Conservation (phyloP, 2,888 invertebrate species). For the Congeria kusceri region DNA sequence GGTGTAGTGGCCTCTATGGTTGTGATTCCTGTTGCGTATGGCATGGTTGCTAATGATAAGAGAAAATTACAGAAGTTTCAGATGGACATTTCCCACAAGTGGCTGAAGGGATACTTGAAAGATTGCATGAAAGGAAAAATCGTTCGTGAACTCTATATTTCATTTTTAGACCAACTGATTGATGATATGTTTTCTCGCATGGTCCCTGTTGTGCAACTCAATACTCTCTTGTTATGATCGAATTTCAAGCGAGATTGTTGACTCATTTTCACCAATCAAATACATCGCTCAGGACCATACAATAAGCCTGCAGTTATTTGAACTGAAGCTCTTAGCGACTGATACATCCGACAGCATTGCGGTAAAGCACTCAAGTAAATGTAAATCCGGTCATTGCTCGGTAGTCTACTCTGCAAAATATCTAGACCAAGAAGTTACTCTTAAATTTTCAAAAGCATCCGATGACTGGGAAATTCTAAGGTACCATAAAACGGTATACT, state of each 20-base stretch:
- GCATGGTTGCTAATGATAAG: conserved; percentile 33
- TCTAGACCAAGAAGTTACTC: conserved; percentile 34
- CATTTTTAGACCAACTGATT: conserved; percentile 14
- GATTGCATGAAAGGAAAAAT: not conserved
- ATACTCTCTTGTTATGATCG: conserved; percentile 44
- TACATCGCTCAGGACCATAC: conserved; percentile 24
- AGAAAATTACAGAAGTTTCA: conserved; percentile 24
- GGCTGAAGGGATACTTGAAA: conserved; percentile 34
- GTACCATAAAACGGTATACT: no score
- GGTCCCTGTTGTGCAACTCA: conserved; percentile 46
- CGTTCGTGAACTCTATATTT: conserved; percentile 20
- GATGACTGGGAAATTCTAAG: no score
- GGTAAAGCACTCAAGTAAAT: conserved; percentile 7
- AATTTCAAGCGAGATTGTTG: conserved; percentile 32
- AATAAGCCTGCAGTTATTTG: conserved; percentile 27
- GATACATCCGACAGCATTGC: conserved; percentile 13
- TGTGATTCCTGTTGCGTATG: conserved; percentile 50
- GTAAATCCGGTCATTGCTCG: conserved; percentile 51
- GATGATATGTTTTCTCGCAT: conserved; percentile 41
- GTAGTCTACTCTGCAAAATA: conserved; percentile 32
- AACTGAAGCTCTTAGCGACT: conserved; percentile 35
- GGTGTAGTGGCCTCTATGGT: conserved; percentile 45
- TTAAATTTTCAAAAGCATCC: conserved; percentile 34
- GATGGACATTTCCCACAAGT: conserved; percentile 37
- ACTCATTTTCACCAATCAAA: conserved; percentile 45